Base-by-base conservation (phyloP, 1,140 invertebrate genomes). In the Antheraea mylitta region DNA sequence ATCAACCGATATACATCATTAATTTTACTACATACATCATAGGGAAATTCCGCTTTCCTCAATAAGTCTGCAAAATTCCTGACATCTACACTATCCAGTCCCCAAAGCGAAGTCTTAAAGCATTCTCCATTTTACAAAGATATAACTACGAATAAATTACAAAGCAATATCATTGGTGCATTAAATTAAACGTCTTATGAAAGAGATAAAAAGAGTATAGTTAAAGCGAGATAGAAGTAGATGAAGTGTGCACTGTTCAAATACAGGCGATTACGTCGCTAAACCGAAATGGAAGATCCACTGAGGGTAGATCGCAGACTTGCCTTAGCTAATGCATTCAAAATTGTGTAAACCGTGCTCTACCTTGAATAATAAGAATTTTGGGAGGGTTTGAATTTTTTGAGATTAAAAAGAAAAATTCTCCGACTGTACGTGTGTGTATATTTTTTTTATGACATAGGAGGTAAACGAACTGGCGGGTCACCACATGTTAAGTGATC, bases 101-200 rank as follows among this genome's bases (percentile, higher is more conserved):
- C n/a, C n/a, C n/a, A n/a, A n/a, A n/a, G n/a, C n/a, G n/a, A n/a
- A n/a, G n/a, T n/a, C n/a, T n/a, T n/a, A n/a, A n/a, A n/a, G n/a
- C n/a, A n/a, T n/a, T n/a, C n/a, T n/a, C n/a, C n/a, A n/a, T n/a
- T n/a, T n/a, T n/a, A 2, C 38, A 53, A 53, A 53, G 2, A 16
- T 6, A 16, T 10, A 16, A 53, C 45, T 42, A 16, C 5, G 45
- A n/a, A 53, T 53, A 53, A 53, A 53, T 11, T 16, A 42, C 38
- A 42, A 42, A 11, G 0, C 76, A 71, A 80, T 83, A 82, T 82
- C 78, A 85, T 83, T 76, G 79, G 70, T 64, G 73, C 76, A 83
- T 79, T 86, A 82, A 71, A 79, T 82, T 83, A 85, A 86, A 86
- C 81, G 77, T 83, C 77, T 82, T 81, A 79, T 77, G 69, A 67